phyloP scores from a whole-genome alignment of 2,797 vertebrate species.

The Labroides dimidiatus region DNA sequence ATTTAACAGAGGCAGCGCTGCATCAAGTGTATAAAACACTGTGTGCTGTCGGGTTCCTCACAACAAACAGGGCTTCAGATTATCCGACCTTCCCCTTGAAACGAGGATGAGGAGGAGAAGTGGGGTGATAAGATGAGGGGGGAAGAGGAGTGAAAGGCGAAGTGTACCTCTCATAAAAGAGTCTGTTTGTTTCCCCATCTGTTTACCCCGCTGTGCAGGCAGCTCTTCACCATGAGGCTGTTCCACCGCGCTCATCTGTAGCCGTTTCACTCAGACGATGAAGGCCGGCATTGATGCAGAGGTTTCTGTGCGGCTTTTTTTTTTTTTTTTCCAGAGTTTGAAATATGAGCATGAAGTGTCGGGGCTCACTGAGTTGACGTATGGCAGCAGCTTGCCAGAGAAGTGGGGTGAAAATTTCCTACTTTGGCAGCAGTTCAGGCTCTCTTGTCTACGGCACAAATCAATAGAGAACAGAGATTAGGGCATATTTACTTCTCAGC shows the following conservation, averaged over 20 bases:
- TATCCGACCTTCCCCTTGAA: too few relatives aligned
- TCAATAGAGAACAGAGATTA: slow-evolving; percentile 60
- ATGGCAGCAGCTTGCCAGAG: slow-evolving; percentile 27
- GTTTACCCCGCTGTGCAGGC: slow-evolving; percentile 40
- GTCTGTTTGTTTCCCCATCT: slow-evolving; percentile 57
- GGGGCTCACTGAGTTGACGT: slow-evolving; percentile 29
- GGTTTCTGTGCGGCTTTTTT: slow-evolving; percentile 48
- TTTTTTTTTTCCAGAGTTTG: slow-evolving; percentile 36
- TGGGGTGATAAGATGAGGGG: slow-evolving; percentile 11
- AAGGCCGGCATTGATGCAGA: slow-evolving; percentile 59
- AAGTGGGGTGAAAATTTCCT: slow-evolving; percentile 14
- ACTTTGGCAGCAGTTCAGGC: slow-evolving; percentile 50
- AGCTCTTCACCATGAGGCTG: slow-evolving; percentile 25
- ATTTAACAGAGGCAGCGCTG: not conserved
- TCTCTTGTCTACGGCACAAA: slow-evolving; percentile 47
- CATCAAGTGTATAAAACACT: not conserved
- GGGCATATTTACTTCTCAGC: slow-evolving; percentile 48
- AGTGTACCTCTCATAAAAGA: slow-evolving; percentile 35
- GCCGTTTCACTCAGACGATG: slow-evolving; percentile 37
- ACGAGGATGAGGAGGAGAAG: slow-evolving; percentile 1
- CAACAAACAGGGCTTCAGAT: not conserved
- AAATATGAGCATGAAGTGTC: slow-evolving; percentile 42
- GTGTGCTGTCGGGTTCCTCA: not conserved
- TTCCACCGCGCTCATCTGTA: not conserved
- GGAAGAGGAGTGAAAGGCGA: slow-evolving; percentile 4